Percentiles rank a stretch among this genome's conserved stretches.
Evolutionary conservation across 2,113 vertebrate species (phyloP).

Genomic region (Phaethon lepturus): DNA sequence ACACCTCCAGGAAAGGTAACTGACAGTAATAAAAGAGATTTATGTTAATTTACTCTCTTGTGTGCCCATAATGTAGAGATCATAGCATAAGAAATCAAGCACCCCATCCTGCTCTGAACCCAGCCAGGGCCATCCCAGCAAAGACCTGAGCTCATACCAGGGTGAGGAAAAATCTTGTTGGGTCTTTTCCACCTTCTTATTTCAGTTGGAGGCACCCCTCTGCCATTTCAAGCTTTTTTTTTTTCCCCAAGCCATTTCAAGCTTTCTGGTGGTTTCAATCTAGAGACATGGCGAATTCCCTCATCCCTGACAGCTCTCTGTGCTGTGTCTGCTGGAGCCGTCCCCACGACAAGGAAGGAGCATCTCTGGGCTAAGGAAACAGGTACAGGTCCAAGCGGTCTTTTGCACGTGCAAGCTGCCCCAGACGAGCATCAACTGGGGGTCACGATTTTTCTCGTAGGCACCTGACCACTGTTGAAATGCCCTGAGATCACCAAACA

Average conservation of each 20-base stretch:
- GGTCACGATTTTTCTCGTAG: not conserved
- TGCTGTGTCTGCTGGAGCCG: not conserved
- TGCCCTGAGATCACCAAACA: not conserved
- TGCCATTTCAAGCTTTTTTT: not conserved
- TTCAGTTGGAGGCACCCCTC: not conserved
- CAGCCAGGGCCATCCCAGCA: not conserved
- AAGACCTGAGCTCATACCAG: not conserved
- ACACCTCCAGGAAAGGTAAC: not conserved
- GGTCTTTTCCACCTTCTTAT: not conserved
- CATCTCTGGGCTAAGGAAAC: not conserved
- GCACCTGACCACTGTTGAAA: not conserved
- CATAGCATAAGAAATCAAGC: not conserved
- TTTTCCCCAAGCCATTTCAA: not conserved
- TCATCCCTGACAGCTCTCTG: not conserved
- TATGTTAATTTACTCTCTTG: not conserved
- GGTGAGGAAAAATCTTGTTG: not conserved
- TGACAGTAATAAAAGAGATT: not conserved
- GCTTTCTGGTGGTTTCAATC: not conserved
- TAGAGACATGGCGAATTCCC: rapidly evolving
- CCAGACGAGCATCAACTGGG: not conserved
- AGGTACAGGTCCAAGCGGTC: not conserved
- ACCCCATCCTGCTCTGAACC: not conserved
- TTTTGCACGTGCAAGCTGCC: not conserved
- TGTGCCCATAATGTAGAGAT: not conserved
- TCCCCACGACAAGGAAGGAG: not conserved